These are phyloP conservation scores for Papilio polytes DNA, from an alignment of 1,140 invertebrate genomes.

Conservation along the genomic window DNA sequence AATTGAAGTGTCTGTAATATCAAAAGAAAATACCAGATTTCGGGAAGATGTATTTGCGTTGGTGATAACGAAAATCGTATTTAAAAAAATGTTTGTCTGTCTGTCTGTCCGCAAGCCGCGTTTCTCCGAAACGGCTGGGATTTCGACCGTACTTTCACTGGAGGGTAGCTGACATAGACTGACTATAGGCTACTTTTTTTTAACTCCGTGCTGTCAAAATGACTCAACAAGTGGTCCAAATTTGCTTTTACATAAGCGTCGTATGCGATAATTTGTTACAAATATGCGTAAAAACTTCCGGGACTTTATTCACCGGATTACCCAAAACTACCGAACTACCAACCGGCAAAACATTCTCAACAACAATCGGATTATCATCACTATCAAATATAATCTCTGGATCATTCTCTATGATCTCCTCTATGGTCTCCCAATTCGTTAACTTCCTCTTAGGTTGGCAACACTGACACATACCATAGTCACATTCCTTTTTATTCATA, in stretches of 20 bases:
- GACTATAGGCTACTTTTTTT: too few relatives aligned
- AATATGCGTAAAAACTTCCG: constrained; percentile 62
- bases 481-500: constrained; percentile 74
- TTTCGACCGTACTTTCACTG: too few relatives aligned
- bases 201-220: too few relatives aligned
- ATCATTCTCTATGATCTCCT: constrained; percentile 79
- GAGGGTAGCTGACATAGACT: too few relatives aligned
- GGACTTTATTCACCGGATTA: constrained; percentile 53
- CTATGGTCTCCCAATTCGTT: constrained; percentile 75
- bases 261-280: constrained; percentile 61
- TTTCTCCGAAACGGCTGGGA: too few relatives aligned
- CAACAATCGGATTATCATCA: constrained; percentile 69
- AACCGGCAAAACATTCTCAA: constrained; percentile 49
- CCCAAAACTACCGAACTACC: constrained; percentile 44
- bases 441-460: constrained; percentile 64
- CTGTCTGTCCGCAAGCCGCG: too few relatives aligned
- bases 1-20: too few relatives aligned
- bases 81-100: too few relatives aligned
- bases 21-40: too few relatives aligned
- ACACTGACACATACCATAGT: constrained; percentile 75
- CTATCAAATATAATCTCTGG: constrained; percentile 78
- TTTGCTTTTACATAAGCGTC: constrained; percentile 47
- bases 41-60: too few relatives aligned
- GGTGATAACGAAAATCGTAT: too few relatives aligned
- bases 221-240: too few relatives aligned